These are phyloP conservation scores for Habropoda laboriosa DNA, from an alignment of 1,140 invertebrate genomes.

Conservation along the genomic window DNA sequence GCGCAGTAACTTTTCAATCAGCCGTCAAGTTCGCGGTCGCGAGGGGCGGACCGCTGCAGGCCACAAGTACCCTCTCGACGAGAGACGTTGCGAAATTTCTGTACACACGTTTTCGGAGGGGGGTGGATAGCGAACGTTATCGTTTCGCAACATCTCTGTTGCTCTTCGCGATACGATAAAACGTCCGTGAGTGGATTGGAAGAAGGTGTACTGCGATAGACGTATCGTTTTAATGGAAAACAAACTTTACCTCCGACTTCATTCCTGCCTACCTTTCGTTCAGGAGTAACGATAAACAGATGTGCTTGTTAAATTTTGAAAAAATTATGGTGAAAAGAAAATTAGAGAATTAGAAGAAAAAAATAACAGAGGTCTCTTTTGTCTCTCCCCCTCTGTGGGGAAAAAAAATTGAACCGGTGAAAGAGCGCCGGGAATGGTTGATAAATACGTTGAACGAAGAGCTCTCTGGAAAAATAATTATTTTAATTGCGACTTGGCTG, in stretches of 20 bases:
- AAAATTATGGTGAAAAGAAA: too few relatives aligned
- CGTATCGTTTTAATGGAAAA: neutral
- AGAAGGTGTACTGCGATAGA: neutral
- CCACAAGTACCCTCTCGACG: conserved; percentile 38
- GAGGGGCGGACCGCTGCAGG: conserved; percentile 44
- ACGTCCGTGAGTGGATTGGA: neutral
- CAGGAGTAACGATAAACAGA: too few relatives aligned
- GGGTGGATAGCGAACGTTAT: neutral
- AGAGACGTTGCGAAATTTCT: conserved; percentile 36
- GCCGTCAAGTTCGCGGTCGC: conserved; percentile 63
- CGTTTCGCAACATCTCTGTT: neutral
- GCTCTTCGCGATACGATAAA: neutral
- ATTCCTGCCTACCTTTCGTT: neutral
- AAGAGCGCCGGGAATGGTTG: neutral
- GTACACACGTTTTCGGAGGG: neutral
- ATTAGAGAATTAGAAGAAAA: too few relatives aligned
- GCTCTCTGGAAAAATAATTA: conserved; percentile 34
- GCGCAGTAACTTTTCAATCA: conserved; percentile 79
- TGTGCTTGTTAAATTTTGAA: too few relatives aligned
- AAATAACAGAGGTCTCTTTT: neutral
- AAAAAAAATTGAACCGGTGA: too few relatives aligned
- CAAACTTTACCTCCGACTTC: neutral
- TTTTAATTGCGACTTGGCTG: conserved; percentile 25
- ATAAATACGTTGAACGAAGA: neutral
- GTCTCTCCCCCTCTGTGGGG: too few relatives aligned